These are phyloP conservation scores for Puma concolor DNA, from an alignment of 2,113 vertebrate genomes.

Conservation along the genomic window DNA sequence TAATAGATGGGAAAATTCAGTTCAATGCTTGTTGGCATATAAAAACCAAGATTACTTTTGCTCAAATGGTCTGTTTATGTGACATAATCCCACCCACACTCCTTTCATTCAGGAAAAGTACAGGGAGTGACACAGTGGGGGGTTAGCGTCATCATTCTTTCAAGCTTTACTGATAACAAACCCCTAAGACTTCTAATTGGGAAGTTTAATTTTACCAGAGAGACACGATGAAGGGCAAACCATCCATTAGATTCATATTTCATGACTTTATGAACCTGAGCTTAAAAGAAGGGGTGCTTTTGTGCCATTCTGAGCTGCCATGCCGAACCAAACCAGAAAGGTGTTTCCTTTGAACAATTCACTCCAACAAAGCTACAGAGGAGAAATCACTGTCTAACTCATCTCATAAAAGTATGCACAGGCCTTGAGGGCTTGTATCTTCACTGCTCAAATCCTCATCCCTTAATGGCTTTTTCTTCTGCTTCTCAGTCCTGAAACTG, in stretches of 20 bases:
- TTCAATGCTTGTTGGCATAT: no score
- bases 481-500: not conserved
- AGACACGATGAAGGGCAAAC: not conserved
- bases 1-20: not conserved
- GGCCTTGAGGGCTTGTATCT: not conserved
- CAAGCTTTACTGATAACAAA: not conserved
- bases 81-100: not conserved
- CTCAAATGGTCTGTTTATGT: not conserved
- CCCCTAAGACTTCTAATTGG: not conserved
- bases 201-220: not conserved
- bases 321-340: not conserved
- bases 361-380: not conserved
- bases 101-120: not conserved
- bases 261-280: not conserved
- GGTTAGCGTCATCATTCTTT: not conserved
- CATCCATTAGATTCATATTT: not conserved
- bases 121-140: not conserved
- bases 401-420: not conserved
- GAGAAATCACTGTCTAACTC: not conserved
- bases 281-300: not conserved
- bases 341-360: not conserved
- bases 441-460: not conserved
- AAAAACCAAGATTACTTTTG: not conserved
- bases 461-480: not conserved
- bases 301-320: not conserved